Evolutionary conservation across 2,797 vertebrate species (phyloP), one percentile per base, ranked within the genome.

Genomic region (Chromis chromis): DNA sequence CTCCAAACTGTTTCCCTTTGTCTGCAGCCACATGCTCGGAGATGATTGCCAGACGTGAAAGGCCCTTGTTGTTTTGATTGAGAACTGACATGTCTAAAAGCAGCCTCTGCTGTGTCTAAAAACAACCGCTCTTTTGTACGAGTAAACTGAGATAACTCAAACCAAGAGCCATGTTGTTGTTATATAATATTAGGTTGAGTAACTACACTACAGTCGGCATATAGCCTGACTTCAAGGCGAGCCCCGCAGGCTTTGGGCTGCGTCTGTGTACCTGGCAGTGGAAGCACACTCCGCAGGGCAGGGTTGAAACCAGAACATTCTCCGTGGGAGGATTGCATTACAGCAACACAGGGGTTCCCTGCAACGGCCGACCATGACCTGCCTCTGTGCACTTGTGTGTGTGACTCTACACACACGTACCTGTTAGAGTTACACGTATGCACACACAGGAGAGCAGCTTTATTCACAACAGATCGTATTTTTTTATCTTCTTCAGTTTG

Each of bases 241-340:
- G 89, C 86, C 89, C 90, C 63, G 76, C 72, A 78, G 92, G 90
- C 82, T 70, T 36, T 59, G 70, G 76, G 85, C 78, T 82, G 80
- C 46, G 74, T 82, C 57, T 76, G 83, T 76, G 85, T 92, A 92
- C 93, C 91, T 93, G 89, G 89, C 89, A 89, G 74, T 68, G 78
- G 79, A 75, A 89, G 87, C 86, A 76, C 79, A 81, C 89, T 82
- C 85, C 60, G 58, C 82, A 80, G 89, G 88, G 88, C 88, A 90
- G 81, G 79, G 85, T 88, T 89, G 89, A 88, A 90, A 90, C 89
- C 88, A 91, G 85, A 93, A 90, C 85, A 79, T 90, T 93, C 89
- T 89, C 86, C 4, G 12, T 68, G 87, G 88, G 82, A 87, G 84
- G 87, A 90, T 90, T 89, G 86, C 82, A 70, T 92, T 94, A 90